Evolutionary conservation across 2,113 vertebrate genomes (phyloP), one percentile per base, ranked within the genome.

Genomic region (Thalassarche chlororhynchos): DNA sequence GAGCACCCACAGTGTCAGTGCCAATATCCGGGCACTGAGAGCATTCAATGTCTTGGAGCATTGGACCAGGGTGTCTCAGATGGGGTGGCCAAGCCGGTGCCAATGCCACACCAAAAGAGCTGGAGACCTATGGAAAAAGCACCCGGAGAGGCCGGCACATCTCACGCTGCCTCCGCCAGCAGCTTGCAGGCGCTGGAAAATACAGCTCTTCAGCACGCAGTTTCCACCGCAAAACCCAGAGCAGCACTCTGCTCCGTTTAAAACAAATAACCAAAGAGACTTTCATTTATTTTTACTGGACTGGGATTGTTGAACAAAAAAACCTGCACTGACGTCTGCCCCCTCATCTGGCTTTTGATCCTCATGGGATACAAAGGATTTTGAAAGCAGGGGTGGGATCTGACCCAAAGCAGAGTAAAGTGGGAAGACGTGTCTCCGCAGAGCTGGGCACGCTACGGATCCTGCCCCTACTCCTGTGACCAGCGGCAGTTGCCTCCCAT

Each of bases 271-370:
- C 65, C 84, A 87, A 76, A 60, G 57, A 89, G 65, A 47, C 36
- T 69, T 95, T 69, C 5, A 65, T 91, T 89, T 96, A 79, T 96
- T 97, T 96, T 92, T 96, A 87, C 77, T 95, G 91, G 93, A 85
- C 75, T 34, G 29, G 29, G n/a, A 62, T 11, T 69, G 78, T 26
- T 91, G 81, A 93, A 64, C 36, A 87, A 71, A 87, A 66, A 3
- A 32, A 11, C 36, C 84, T 85, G 87, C 90, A 72, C 52, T 84
- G 44, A 96, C 8, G 10, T 58, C 46, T 77, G 66, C 62, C 61
- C 28, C 25, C 11, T 96, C 85, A 64, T 93, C 82, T 91, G 66
- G 10, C 49, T 91, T 94, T 91, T 74, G 51, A 90, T 89, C 60
- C 34, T 57, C 29, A 12, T 17, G n/a, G 42, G 68, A 61, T 83